Evolutionary conservation across 2,113 vertebrate species (phyloP).

Genomic region (Maccullochella peelii): DNA sequence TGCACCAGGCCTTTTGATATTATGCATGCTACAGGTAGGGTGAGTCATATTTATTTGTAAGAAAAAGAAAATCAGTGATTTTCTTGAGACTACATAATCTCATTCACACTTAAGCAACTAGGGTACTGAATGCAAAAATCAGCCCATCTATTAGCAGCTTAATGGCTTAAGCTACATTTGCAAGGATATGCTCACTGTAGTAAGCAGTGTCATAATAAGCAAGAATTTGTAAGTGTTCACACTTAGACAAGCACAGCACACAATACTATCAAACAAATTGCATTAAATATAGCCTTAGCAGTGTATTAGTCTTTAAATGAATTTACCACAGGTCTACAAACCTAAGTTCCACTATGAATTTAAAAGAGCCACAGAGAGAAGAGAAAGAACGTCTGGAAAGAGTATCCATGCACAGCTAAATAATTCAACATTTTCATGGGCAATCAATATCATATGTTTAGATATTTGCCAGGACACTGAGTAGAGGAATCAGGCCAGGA

Average conservation of each 20-base stretch:
- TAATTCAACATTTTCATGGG: conserved; percentile 18
- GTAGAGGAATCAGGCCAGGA: neutral
- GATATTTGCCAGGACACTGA: conserved; percentile 10
- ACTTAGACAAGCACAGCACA: neutral
- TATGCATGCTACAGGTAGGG: neutral
- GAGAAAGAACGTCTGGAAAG: conserved; percentile 23
- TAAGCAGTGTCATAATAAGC: neutral
- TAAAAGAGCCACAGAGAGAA: conserved; percentile 29
- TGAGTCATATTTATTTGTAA: neutral
- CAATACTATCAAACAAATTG: neutral
- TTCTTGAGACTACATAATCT: neutral
- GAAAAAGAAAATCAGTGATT: neutral
- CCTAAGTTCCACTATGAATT: conserved; percentile 28
- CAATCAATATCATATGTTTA: conserved; percentile 6
- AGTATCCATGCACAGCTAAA: conserved; percentile 13
- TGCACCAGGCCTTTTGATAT: neutral
- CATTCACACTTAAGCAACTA: neutral
- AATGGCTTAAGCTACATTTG: neutral
- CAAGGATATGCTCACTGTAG: neutral
- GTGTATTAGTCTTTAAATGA: conserved; percentile 14
- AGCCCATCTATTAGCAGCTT: neutral
- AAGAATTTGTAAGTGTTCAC: neutral
- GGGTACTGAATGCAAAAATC: neutral
- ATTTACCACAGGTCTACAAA: conserved; percentile 41
- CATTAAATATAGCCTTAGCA: neutral